A percentile compares a stretch with the other conserved stretches of the same genome.
Conservation (phyloP, 1,140 invertebrate species). For the Trinorchestia longiramus region DNA sequence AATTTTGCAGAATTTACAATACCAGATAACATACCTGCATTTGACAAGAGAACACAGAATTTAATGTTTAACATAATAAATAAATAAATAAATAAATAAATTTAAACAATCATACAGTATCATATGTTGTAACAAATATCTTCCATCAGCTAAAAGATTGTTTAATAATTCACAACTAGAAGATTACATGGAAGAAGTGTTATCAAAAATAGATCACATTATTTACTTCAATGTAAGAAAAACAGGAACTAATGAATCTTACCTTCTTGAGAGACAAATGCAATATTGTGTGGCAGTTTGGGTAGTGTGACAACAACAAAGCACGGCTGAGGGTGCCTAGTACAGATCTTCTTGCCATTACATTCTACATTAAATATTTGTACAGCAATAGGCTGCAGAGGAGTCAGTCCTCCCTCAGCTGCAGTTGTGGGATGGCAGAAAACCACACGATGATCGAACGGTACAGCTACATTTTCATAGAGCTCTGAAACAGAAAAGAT, state of each 20-base stretch:
- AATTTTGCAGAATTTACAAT: no score
- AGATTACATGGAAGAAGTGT: not conserved
- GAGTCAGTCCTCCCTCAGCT: not conserved
- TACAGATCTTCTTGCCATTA: not conserved
- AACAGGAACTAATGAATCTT: not conserved
- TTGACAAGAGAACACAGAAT: no score
- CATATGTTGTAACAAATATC: not conserved
- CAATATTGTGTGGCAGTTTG: not conserved
- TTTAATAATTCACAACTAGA: not conserved
- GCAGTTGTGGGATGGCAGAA: slow-evolving; percentile 17
- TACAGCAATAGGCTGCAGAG: not conserved
- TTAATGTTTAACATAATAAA: no score
- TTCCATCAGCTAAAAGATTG: not conserved
- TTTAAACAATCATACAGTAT: no score
- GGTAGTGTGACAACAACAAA: not conserved
- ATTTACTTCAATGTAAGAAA: not conserved
- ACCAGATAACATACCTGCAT: no score
- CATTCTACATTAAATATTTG: not conserved
- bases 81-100: no score
- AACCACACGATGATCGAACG: not conserved
- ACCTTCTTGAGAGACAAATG: slow-evolving; percentile 6
- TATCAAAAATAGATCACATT: not conserved
- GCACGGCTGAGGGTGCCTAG: not conserved
- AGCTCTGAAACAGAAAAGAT: not conserved
- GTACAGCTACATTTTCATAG: not conserved